These are phyloP conservation scores for Lottia scabra DNA, from an alignment of 2,888 invertebrate genomes.

Conservation along the genomic window DNA sequence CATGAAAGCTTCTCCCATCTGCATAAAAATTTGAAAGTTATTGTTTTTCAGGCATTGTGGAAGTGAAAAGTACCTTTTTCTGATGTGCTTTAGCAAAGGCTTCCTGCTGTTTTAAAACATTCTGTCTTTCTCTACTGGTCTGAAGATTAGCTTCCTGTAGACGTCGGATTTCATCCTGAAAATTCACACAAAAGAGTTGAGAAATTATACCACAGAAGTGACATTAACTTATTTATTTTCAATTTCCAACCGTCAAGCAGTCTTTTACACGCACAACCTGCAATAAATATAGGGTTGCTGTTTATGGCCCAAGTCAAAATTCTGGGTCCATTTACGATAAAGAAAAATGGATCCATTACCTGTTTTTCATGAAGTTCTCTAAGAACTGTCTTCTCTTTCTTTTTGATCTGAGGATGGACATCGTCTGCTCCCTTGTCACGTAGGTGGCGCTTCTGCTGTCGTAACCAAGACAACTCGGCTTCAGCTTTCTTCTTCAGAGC, in stretches of 20 bases:
- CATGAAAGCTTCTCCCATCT: too few relatives aligned
- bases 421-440: slow-evolving; percentile 74
- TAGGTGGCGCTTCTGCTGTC: slow-evolving; percentile 76
- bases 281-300: too few relatives aligned
- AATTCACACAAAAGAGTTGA: slow-evolving; percentile 6
- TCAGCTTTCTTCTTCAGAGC: slow-evolving; percentile 78
- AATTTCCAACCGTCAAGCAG: too few relatives aligned
- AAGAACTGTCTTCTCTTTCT: slow-evolving; percentile 78
- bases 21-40: too few relatives aligned
- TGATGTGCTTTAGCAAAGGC: slow-evolving; percentile 49
- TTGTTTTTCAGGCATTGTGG: too few relatives aligned
- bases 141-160: slow-evolving; percentile 62
- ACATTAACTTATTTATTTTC: too few relatives aligned
- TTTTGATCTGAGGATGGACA: slow-evolving; percentile 74
- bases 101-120: slow-evolving; percentile 62
- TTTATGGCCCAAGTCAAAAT: too few relatives aligned
- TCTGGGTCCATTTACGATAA: too few relatives aligned
- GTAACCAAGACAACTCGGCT: slow-evolving; percentile 76
- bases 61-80: slow-evolving; percentile 29
- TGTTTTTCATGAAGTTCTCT: slow-evolving; percentile 77
- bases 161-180: slow-evolving; percentile 77
- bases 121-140: slow-evolving; percentile 61
- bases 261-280: too few relatives aligned
- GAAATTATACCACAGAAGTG: too few relatives aligned
- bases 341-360: slow-evolving; percentile 29